These are phyloP conservation scores for Zalophus californianus DNA, from an alignment of 2,797 vertebrate species.

Conservation along the genomic window DNA sequence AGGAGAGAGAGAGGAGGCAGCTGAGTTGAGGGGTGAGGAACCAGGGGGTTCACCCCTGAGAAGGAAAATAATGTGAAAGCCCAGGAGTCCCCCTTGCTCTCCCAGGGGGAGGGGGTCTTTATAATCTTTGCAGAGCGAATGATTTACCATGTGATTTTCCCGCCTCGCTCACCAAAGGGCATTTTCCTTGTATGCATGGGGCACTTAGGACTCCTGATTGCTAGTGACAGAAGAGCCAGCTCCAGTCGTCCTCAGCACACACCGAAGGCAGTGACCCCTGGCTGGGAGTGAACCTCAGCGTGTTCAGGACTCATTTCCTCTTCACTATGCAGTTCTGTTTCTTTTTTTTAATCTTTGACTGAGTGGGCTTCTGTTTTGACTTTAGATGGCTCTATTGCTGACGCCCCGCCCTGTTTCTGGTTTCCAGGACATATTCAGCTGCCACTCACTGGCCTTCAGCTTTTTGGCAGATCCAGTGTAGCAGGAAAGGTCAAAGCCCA, in stretches of 20 bases:
- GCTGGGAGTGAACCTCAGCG: background rate
- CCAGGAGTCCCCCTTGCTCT: background rate
- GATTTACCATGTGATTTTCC: background rate
- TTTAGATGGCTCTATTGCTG: background rate
- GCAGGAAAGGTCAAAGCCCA: background rate
- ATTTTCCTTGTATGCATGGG: background rate
- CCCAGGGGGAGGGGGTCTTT: background rate
- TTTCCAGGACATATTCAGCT: background rate
- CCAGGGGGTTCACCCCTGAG: background rate
- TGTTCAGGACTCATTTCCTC: background rate
- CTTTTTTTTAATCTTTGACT: background rate
- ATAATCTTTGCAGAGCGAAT: background rate
- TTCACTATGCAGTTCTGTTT: background rate
- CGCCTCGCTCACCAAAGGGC: background rate
- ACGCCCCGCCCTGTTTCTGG: background rate
- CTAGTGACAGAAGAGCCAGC: background rate
- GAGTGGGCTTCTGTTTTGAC: background rate
- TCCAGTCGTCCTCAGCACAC: background rate
- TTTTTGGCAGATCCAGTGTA: background rate
- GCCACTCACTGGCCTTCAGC: background rate
- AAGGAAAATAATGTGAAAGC: background rate
- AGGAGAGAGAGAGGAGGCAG: background rate
- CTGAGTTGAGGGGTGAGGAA: background rate
- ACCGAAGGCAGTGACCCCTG: background rate
- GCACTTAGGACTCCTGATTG: background rate